Percentiles rank a stretch among this genome's conserved stretches.
phyloP scores from a whole-genome alignment of 2,888 invertebrate genomes.

The Leptura quadrifasciata region DNA sequence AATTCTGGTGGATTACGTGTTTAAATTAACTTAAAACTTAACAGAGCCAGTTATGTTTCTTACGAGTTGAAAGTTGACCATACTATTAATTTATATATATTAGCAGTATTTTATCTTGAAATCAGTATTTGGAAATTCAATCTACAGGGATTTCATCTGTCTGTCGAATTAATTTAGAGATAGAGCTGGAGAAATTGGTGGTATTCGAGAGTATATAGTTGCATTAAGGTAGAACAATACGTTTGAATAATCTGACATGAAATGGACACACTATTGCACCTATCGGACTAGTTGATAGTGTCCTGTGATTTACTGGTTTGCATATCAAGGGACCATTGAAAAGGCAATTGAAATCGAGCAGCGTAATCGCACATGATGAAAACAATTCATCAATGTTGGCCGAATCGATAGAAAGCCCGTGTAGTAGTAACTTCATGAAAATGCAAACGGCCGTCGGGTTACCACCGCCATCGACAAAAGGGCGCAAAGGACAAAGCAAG shows the following conservation, averaged over 20 bases:
- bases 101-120: neutral
- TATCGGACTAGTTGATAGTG: conserved; percentile 72
- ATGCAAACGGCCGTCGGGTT: conserved; percentile 65
- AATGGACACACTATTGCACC: conserved; percentile 66
- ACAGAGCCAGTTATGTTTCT: too few relatives aligned
- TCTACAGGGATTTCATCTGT: neutral
- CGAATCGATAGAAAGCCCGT: conserved; percentile 66
- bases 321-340: conserved; percentile 73
- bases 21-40: too few relatives aligned
- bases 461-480: conserved; percentile 58
- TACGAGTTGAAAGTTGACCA: too few relatives aligned
- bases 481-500: conserved; percentile 63
- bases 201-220: conserved; percentile 54
- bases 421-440: conserved; percentile 65
- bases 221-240: conserved; percentile 60
- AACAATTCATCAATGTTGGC: conserved; percentile 73
- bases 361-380: conserved; percentile 75
- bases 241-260: conserved; percentile 66
- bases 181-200: conserved; percentile 52
- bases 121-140: conserved; percentile 1
- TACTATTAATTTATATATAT: neutral
- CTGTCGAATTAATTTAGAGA: conserved; percentile 51
- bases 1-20: too few relatives aligned
- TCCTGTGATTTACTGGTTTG: conserved; percentile 72
- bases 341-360: conserved; percentile 74